Conservation (phyloP, 2,888 invertebrate genomes). For the Lasioglossum figueresi region DNA sequence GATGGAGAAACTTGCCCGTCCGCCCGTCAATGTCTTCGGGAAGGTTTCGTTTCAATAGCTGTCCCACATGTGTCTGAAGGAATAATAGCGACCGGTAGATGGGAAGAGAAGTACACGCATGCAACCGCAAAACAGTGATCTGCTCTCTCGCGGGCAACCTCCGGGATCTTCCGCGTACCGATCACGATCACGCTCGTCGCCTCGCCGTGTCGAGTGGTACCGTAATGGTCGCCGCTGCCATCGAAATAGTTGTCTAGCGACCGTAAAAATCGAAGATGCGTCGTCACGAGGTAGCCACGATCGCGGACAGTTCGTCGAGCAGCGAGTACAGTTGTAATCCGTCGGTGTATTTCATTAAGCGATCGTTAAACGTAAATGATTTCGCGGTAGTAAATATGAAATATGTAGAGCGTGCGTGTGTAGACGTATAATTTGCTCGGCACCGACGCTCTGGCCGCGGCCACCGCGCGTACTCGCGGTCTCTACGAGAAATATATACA, state of each 20-base stretch:
- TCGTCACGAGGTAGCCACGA: constrained; percentile 27
- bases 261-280: constrained; percentile 17
- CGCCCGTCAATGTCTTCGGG: constrained; percentile 70
- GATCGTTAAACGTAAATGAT: constrained; percentile 54
- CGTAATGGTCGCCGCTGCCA: neutral
- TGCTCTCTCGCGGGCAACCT: neutral
- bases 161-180: constrained; percentile 6
- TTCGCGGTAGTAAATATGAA: constrained; percentile 41
- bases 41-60: constrained; percentile 71
- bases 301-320: constrained; percentile 35
- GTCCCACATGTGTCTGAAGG: constrained; percentile 74
- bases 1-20: constrained; percentile 65
- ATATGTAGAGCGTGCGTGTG: constrained; percentile 35
- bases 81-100: constrained; percentile 76
- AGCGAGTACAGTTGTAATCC: constrained; percentile 8
- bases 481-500: neutral
- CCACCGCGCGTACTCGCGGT: neutral
- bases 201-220: neutral
- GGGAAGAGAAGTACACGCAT: constrained; percentile 59
- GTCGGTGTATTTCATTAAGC: constrained; percentile 44
- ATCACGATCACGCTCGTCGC: neutral
- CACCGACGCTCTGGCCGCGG: neutral
- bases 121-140: constrained; percentile 52
- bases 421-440: constrained; percentile 24
- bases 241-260: neutral